Conservation (phyloP, 2,113 vertebrate species). For the Potamarius usumacintae region DNA sequence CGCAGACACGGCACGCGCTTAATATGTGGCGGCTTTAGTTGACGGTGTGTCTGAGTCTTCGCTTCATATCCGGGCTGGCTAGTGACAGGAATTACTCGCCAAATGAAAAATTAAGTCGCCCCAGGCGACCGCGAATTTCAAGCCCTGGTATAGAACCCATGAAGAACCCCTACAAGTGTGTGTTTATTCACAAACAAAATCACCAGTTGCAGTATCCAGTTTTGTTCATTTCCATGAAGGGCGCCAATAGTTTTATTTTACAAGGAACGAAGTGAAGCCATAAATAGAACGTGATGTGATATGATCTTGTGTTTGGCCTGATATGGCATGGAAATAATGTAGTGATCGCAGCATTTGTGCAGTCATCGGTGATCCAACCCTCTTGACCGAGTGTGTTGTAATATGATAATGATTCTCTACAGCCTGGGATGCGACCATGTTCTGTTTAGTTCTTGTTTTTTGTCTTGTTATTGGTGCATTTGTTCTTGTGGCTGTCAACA, state of each 20-base stretch:
- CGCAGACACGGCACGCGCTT: too few relatives aligned
- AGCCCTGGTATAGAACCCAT: not conserved
- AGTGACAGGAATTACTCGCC: too few relatives aligned
- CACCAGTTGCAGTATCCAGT: not conserved
- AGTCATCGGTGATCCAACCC: not conserved
- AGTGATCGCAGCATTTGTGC: not conserved
- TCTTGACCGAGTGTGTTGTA: not conserved
- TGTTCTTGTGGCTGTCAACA: slow-evolving; percentile 6
- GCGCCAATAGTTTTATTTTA: not conserved
- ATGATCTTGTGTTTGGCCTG: not conserved
- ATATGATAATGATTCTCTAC: slow-evolving; percentile 16
- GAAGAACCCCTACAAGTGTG: not conserved
- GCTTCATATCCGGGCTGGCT: too few relatives aligned
- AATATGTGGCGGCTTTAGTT: too few relatives aligned
- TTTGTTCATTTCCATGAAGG: not conserved
- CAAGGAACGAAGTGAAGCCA: too few relatives aligned
- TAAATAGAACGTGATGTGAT: not conserved
- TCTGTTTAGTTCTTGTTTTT: slow-evolving; percentile 7
- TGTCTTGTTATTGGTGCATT: not conserved
- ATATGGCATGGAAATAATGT: not conserved
- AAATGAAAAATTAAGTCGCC: too few relatives aligned
- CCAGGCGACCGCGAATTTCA: too few relatives aligned
- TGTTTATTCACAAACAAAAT: not conserved
- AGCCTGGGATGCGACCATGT: slow-evolving; percentile 4
- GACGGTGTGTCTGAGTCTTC: too few relatives aligned